phyloP scores from a whole-genome alignment of 2,797 vertebrate species.

The Tarsius wallacei region DNA sequence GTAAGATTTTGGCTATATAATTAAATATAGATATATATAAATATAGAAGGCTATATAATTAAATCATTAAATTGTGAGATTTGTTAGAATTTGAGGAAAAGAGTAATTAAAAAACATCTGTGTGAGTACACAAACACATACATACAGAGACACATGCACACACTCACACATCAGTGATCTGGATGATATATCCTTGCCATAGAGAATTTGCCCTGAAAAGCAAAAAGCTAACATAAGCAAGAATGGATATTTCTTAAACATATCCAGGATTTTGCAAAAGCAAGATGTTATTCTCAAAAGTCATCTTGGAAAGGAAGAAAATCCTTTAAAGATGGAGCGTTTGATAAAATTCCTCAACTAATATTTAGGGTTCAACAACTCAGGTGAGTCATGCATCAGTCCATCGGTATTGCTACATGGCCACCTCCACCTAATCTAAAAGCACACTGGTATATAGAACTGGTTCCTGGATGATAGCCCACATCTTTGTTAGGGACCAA shows the following conservation, averaged over 20 bases:
- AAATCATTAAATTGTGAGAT: conserved; percentile 27
- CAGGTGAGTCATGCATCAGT: not conserved
- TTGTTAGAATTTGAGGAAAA: conserved; percentile 54
- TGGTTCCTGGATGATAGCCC: not conserved
- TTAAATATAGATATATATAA: not conserved
- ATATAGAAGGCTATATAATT: not conserved
- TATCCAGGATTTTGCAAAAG: conserved; percentile 34
- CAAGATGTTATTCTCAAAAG: conserved; percentile 54
- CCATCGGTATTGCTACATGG: not conserved
- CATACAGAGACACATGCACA: not conserved
- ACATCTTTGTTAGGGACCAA: not conserved
- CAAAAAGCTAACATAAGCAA: conserved; percentile 63
- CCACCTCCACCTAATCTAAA: not conserved
- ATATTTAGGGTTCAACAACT: not conserved
- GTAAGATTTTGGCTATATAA: conserved; percentile 21
- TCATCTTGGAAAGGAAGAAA: conserved; percentile 12
- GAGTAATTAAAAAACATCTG: conserved; percentile 1
- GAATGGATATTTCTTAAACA: conserved; percentile 12
- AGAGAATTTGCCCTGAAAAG: conserved; percentile 44
- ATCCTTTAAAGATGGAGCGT: conserved; percentile 22
- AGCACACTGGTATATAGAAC: not conserved
- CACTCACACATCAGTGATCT: not conserved
- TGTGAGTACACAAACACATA: not conserved
- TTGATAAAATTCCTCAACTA: conserved; percentile 60
- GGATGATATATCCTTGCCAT: conserved; percentile 12